Percentiles rank a stretch among this genome's conserved stretches.
Evolutionary conservation across 2,113 vertebrate species (phyloP).

Genomic region (Heterocephalus glaber): DNA sequence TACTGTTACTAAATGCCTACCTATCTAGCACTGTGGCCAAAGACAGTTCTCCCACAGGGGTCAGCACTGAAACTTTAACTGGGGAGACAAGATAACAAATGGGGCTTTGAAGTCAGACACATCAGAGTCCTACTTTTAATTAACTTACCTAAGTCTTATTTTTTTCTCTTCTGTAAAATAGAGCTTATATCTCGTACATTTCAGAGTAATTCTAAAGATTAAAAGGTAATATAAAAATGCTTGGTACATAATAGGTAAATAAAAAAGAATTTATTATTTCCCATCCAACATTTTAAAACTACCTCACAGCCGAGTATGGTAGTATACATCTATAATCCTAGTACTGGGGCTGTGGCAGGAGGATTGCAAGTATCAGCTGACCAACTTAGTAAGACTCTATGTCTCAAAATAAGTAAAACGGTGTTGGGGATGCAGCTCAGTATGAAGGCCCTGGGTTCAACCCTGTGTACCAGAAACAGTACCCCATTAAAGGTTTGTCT

Average conservation of each 20-base stretch:
- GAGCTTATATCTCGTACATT: constrained; percentile 52
- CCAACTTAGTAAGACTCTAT: neutral
- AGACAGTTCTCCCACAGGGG: neutral
- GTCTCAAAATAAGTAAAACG: neutral
- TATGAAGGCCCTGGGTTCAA: neutral
- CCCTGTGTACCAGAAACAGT: neutral
- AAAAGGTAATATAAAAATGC: constrained; percentile 48
- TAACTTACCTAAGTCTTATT: constrained; percentile 34
- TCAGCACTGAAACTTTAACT: constrained; percentile 18
- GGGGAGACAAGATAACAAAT: neutral
- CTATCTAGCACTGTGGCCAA: neutral
- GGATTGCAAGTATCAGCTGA: neutral
- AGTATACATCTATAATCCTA: too few relatives aligned
- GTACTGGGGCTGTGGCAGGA: neutral
- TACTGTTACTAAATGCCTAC: constrained; percentile 1
- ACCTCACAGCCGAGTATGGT: neutral
- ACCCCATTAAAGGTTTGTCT: constrained; percentile 35
- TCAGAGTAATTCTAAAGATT: constrained; percentile 52
- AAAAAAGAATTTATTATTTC: constrained; percentile 51
- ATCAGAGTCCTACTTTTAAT: neutral
- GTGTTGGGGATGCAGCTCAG: neutral
- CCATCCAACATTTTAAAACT: constrained; percentile 59
- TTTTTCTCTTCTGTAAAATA: constrained; percentile 49
- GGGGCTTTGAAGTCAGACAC: constrained; percentile 4
- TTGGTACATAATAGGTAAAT: constrained; percentile 39